These are phyloP conservation scores for Serrognathus titanus DNA, from an alignment of 2,888 invertebrate species.

Conservation along the genomic window DNA sequence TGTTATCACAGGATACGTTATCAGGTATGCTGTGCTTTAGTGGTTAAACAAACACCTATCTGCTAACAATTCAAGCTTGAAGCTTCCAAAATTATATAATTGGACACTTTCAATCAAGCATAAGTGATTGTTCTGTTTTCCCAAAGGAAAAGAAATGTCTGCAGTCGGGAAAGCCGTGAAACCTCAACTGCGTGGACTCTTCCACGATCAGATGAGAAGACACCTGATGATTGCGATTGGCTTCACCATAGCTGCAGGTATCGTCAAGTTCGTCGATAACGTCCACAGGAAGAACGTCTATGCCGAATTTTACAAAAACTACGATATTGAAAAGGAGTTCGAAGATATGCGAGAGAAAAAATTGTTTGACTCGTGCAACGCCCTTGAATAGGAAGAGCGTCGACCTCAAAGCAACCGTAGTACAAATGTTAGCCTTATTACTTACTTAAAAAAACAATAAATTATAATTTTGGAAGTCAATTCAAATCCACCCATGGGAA, in stretches of 20 bases:
- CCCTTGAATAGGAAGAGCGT: neutral
- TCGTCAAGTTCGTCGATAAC: constrained; percentile 49
- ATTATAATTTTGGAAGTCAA: no score
- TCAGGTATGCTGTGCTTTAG: no score
- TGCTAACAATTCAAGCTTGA: constrained; percentile 4
- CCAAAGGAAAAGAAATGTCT: constrained; percentile 27
- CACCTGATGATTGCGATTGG: constrained; percentile 50
- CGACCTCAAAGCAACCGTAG: neutral
- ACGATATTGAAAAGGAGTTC: constrained; percentile 60
- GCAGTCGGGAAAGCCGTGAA: constrained; percentile 44
- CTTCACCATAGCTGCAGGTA: constrained; percentile 41
- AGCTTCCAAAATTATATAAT: constrained; percentile 7
- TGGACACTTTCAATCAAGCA: neutral
- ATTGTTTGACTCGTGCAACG: constrained; percentile 56
- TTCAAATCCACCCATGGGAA: no score
- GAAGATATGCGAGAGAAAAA: constrained; percentile 59
- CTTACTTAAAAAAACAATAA: no score
- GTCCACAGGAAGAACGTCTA: constrained; percentile 57
- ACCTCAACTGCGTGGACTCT: constrained; percentile 65
- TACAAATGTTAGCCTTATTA: neutral
- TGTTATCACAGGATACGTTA: no score
- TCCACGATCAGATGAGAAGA: constrained; percentile 55
- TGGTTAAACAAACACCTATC: constrained; percentile 8
- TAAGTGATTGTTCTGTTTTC: neutral
- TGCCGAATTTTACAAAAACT: constrained; percentile 68